These are phyloP conservation scores for Linnaemya vulpina DNA, from an alignment of 2,888 invertebrate species.

Conservation along the genomic window DNA sequence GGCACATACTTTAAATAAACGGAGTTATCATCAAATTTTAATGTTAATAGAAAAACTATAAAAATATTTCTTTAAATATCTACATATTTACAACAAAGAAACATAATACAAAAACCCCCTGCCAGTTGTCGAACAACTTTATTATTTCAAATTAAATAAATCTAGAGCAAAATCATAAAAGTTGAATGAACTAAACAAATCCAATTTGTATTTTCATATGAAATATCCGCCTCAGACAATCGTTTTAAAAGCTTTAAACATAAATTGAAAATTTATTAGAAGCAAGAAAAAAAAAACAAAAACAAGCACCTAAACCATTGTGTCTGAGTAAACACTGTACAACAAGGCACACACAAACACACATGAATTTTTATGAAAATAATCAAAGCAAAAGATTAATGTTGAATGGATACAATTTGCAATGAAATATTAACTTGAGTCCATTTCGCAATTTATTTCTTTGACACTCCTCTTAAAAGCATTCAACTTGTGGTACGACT, in stretches of 20 bases:
- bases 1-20: slow-evolving; percentile 15
- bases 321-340: slow-evolving; percentile 13
- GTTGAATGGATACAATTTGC: slow-evolving; percentile 17
- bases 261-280: slow-evolving; percentile 15
- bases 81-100: background rate
- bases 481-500: background rate
- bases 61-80: slow-evolving; percentile 1
- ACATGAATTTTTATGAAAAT: background rate
- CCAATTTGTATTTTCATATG: background rate
- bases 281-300: background rate
- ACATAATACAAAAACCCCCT: background rate
- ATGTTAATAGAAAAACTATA: background rate
- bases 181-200: slow-evolving; percentile 57
- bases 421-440: slow-evolving; percentile 6
- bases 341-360: background rate
- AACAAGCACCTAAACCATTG: slow-evolving; percentile 11
- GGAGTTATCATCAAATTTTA: slow-evolving; percentile 19
- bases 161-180: slow-evolving; percentile 67
- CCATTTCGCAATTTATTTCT: slow-evolving; percentile 35
- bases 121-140: slow-evolving; percentile 11
- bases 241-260: slow-evolving; percentile 23
- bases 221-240: slow-evolving; percentile 53
- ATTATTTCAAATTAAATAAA: slow-evolving; percentile 30
- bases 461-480: slow-evolving; percentile 29
- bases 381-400: slow-evolving; percentile 32